Evolutionary conservation across 2,797 vertebrate genomes (phyloP).

Genomic region (Anabacerthia variegaticeps): DNA sequence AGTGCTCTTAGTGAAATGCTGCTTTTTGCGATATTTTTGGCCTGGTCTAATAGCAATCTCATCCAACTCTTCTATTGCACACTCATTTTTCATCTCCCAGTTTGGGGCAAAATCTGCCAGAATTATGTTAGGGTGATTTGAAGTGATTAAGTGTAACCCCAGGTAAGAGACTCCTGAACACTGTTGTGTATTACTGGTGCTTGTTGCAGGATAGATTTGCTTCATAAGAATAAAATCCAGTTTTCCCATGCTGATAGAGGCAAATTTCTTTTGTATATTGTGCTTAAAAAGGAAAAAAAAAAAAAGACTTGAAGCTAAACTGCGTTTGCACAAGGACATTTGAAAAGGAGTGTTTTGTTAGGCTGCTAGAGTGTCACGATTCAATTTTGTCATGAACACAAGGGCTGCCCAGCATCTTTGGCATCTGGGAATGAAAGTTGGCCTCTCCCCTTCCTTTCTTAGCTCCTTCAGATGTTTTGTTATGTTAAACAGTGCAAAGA

Average conservation of each 20-base stretch:
- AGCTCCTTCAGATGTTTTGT: constrained; percentile 58
- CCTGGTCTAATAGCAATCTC: not conserved
- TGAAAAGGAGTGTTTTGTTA: constrained; percentile 39
- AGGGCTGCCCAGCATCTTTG: constrained; percentile 4
- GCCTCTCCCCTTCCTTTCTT: constrained; percentile 16
- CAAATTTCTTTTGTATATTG: not conserved
- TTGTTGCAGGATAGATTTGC: not conserved
- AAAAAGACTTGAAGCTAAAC: not conserved
- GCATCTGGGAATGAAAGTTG: constrained; percentile 5
- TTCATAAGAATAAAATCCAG: not conserved
- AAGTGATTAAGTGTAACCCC: not conserved
- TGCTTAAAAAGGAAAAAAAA: not conserved
- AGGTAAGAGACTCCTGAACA: not conserved
- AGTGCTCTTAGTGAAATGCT: not conserved
- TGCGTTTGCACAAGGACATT: not conserved
- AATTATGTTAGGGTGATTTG: not conserved
- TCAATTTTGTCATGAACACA: constrained; percentile 20
- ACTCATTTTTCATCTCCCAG: not conserved
- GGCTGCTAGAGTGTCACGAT: constrained; percentile 11
- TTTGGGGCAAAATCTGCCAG: not conserved
- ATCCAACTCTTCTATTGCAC: not conserved
- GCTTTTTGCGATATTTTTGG: not conserved
- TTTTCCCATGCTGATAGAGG: not conserved
- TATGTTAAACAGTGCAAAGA: constrained; percentile 47
- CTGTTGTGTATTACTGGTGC: not conserved